Evolutionary conservation across 2,888 invertebrate species (phyloP), one percentile per base, ranked within the genome.

Genomic region (Serripes groenlandicus): DNA sequence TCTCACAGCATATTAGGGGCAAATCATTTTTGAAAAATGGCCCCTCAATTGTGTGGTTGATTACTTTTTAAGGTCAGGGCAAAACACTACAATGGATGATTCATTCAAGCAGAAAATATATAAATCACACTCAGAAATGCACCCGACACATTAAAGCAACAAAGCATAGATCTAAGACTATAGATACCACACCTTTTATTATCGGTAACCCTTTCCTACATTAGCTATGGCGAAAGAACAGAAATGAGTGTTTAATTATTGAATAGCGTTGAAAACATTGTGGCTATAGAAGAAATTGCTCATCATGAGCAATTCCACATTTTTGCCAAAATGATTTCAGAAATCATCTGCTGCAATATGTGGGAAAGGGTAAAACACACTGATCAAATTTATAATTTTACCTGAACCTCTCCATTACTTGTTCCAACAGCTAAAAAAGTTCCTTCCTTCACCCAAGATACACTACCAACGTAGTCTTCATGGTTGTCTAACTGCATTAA

Each of bases 391-490:
- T 3, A 4, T 23, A 21, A 42, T 30, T 32, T 56, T 26, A 99
- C 95, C 95, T 99, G 95, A 21, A 98, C 97, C 35, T 96, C 96
- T 0, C 98, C 98, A 1, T 96, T 95, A 56, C 97, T 97, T 9
- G 97, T 97, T 0, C 99, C 99, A 18, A 99, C 97, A 30, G 98
- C 99, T 28, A 99, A 95, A 92, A 93, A 94, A 83, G 92, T 93
- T 26, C 95, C 97, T 81, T 98, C 98, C 91, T 97, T 97, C 86
- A 98, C 97, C 94, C 94, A 99, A 7, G 97, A 95, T 0, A 99
- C 96, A 0, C 98, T 97, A 7, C 94, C 93, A n/a, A 95, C 90
- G 73, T 94, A 94, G 34, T 94, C 94, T 15, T 98, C 97, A 0
- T 88, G 88, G n/a, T 97, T 97, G 89, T 97, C 97, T 71, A 94